Evolutionary conservation across 2,797 vertebrate genomes (phyloP), one percentile per base, ranked within the genome.

Genomic region (Leptoclinus maculatus): DNA sequence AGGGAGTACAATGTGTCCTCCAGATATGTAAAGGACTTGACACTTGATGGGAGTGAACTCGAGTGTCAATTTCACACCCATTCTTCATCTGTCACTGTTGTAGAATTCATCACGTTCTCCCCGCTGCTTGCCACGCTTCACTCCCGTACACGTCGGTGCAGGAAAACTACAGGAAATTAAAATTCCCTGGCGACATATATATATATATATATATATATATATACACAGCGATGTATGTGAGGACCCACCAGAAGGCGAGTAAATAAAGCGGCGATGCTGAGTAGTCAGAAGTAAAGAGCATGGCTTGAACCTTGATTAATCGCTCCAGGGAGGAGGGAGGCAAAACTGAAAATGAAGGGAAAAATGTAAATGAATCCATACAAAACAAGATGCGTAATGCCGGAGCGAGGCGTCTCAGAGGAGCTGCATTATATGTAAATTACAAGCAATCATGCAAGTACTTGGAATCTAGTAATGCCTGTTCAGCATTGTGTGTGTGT

Each of bases 81-180:
- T 76, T 79, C 62, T 67, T 72, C 69, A 73, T 69, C 64, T 74
- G 62, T 79, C 87, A 85, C 56, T 84, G n/a, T 27, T 38, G 34
- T 38, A 77, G 66, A 71, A 85, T 73, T 57, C 79, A 45, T 81
- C 86, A 84, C 21, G 66, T 74, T 71, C 60, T 57, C 45, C 45
- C 23, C 10, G 45, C 72, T 39, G 57, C 70, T 75, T 19, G 62
- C 77, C 68, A 63, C 80, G 59, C 78, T 74, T 82, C 76, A 25
- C 81, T 71, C 59, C 21, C 14, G 9, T 66, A 27, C 74, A 49
- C 19, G 36, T 53, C 76, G n/a, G 47, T 0, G 16, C 64, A 1
- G 27, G 27, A 56, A 87, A 84, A 88, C 89, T 49, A 77, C 84
- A 91, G 90, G 80, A 89, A 92, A 91, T 93, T 81, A 88, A 87